Conservation (phyloP, 1,140 invertebrate species). For the Drosophila melanica region DNA sequence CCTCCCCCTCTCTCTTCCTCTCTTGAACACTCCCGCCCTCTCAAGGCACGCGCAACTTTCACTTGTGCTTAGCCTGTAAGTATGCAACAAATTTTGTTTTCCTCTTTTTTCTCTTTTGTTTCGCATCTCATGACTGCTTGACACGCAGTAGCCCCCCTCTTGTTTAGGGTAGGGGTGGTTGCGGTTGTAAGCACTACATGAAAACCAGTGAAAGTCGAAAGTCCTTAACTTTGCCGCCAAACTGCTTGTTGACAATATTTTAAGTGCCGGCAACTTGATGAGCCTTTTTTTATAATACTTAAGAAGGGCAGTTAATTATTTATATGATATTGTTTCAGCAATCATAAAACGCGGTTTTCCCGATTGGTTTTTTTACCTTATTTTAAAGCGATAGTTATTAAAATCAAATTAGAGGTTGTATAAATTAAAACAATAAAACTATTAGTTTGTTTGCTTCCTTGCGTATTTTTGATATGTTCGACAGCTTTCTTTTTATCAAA, state of each 20-base stretch:
- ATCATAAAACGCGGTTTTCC: too few relatives aligned
- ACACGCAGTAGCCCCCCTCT: background rate
- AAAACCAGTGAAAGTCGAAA: slow-evolving; percentile 57
- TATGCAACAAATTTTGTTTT: slow-evolving; percentile 66
- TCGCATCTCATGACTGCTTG: slow-evolving; percentile 19
- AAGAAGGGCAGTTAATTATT: background rate
- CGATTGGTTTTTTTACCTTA: too few relatives aligned
- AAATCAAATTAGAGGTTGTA: too few relatives aligned
- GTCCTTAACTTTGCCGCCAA: slow-evolving; percentile 49
- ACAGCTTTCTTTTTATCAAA: too few relatives aligned
- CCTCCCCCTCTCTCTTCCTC: background rate
- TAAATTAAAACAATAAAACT: too few relatives aligned
- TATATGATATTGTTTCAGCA: background rate
- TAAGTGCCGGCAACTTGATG: slow-evolving; percentile 44
- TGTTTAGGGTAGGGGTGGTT: background rate
- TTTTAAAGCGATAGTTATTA: too few relatives aligned
- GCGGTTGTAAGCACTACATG: slow-evolving; percentile 23
- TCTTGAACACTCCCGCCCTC: background rate
- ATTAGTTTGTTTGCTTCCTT: too few relatives aligned
- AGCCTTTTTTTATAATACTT: background rate
- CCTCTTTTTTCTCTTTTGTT: slow-evolving; percentile 22
- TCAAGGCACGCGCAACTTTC: slow-evolving; percentile 66
- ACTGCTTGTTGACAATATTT: slow-evolving; percentile 60
- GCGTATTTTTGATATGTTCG: too few relatives aligned
- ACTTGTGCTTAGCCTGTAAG: slow-evolving; percentile 63